Percentiles rank a stretch among this genome's conserved stretches.
Conservation (phyloP, 2,797 vertebrate genomes). For the Triplophysa yarkandensis region DNA sequence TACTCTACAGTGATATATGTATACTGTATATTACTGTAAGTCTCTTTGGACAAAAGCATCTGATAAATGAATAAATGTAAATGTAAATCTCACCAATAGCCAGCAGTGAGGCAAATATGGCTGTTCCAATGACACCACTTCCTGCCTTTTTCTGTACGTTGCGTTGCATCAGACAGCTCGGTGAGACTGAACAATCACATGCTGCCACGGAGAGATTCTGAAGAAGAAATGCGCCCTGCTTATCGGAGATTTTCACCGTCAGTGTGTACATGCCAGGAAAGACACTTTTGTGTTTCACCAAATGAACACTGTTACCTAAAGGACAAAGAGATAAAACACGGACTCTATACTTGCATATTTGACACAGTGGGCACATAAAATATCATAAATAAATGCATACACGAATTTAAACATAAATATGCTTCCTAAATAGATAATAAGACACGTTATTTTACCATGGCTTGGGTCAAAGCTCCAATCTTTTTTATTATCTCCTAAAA, state of each 20-base stretch:
- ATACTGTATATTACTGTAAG: too few species aligned
- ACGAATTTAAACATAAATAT: too few species aligned
- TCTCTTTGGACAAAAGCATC: too few species aligned
- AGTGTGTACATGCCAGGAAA: constrained; percentile 58
- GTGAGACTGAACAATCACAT: constrained; percentile 62
- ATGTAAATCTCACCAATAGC: constrained; percentile 61
- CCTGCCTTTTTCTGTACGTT: constrained; percentile 4
- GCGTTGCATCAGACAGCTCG: constrained; percentile 52
- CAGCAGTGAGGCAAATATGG: constrained; percentile 55
- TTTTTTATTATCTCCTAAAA: constrained; percentile 60
- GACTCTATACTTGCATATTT: background rate
- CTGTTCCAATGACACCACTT: constrained; percentile 30
- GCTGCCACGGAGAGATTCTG: constrained; percentile 64
- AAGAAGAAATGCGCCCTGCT: constrained; percentile 59
- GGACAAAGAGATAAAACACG: background rate
- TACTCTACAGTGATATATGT: too few species aligned
- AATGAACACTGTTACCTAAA: constrained; percentile 61
- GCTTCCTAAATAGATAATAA: too few species aligned
- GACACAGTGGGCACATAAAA: background rate
- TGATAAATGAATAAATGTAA: too few species aligned
- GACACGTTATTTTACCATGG: constrained; percentile 59
- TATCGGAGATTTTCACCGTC: constrained; percentile 66
- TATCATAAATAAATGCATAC: too few species aligned
- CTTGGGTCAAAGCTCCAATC: constrained; percentile 65
- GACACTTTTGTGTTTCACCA: constrained; percentile 61